phyloP scores from a whole-genome alignment of 2,797 vertebrate genomes.

The Lepidocolaptes lacrymiger region DNA sequence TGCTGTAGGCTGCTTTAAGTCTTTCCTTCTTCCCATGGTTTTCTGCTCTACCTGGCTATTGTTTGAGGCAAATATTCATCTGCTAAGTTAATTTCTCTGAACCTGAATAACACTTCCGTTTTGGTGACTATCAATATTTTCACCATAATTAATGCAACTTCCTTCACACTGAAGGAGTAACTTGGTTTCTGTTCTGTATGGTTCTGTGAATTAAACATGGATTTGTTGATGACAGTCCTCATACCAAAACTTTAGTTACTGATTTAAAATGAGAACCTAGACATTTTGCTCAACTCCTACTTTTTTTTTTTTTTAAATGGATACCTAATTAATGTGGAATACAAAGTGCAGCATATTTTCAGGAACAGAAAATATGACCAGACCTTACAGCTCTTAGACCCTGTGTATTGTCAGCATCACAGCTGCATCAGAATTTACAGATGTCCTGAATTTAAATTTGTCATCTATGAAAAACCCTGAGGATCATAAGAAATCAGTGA shows the following conservation, averaged over 20 bases:
- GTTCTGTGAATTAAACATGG: neutral
- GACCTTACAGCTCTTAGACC: neutral
- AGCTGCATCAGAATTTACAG: neutral
- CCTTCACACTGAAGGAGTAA: neutral
- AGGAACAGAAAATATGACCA: neutral
- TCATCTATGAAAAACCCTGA: neutral
- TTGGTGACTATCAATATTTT: neutral
- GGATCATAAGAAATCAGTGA: neutral
- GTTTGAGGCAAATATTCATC: neutral
- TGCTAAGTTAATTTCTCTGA: neutral
- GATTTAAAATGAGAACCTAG: neutral
- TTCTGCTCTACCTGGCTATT: neutral
- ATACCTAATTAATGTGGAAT: neutral
- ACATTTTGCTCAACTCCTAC: neutral
- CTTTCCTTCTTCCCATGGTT: neutral
- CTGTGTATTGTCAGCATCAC: neutral
- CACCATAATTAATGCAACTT: neutral
- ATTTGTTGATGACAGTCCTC: neutral
- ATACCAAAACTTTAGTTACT: neutral
- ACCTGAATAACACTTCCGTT: neutral
- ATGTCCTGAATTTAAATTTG: neutral
- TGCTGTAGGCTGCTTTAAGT: neutral
- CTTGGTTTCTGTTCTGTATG: neutral
- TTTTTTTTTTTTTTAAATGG: neutral
- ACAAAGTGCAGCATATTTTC: neutral